Conservation (phyloP, 2,113 vertebrate species). For the Tauraco erythrolophus region DNA sequence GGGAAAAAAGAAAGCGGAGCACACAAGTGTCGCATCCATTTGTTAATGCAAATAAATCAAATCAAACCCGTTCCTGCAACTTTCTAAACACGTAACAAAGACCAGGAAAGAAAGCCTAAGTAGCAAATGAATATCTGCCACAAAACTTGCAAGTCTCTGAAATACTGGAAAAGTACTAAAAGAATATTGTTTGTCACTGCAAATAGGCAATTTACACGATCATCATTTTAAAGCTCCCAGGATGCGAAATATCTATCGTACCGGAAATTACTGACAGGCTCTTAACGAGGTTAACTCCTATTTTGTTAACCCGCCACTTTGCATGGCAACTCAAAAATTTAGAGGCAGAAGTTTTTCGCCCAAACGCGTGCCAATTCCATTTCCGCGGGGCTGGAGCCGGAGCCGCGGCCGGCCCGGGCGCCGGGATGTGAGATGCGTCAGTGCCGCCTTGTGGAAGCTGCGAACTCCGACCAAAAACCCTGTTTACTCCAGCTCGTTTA, state of each 20-base stretch:
- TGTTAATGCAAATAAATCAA: not conserved
- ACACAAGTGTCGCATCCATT: not conserved
- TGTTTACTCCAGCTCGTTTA: conserved; percentile 26
- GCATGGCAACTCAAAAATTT: conserved; percentile 78
- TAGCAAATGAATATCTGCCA: not conserved
- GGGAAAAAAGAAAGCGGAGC: not conserved
- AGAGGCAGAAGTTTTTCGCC: conserved; percentile 78
- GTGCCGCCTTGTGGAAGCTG: conserved; percentile 94
- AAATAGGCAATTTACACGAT: conserved; percentile 65
- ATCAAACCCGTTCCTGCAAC: not conserved
- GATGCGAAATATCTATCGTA: conserved; percentile 15
- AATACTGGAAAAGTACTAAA: conserved; percentile 23
- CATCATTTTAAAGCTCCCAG: conserved; percentile 62
- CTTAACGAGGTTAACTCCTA: conserved; percentile 69
- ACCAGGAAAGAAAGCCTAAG: not conserved
- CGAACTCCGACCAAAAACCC: not conserved
- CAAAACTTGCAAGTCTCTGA: not conserved
- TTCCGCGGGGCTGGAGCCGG: conserved; percentile 54
- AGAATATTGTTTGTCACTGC: conserved; percentile 60
- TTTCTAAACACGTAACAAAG: not conserved
- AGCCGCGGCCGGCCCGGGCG: not conserved
- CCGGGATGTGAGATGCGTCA: conserved; percentile 86
- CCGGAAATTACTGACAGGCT: conserved; percentile 54
- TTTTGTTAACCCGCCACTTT: conserved; percentile 75
- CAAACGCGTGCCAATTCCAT: conserved; percentile 77